Percentiles rank a stretch among this genome's conserved stretches.
phyloP scores from a whole-genome alignment of 2,888 invertebrate genomes.

The Drosophila aldrichi region DNA sequence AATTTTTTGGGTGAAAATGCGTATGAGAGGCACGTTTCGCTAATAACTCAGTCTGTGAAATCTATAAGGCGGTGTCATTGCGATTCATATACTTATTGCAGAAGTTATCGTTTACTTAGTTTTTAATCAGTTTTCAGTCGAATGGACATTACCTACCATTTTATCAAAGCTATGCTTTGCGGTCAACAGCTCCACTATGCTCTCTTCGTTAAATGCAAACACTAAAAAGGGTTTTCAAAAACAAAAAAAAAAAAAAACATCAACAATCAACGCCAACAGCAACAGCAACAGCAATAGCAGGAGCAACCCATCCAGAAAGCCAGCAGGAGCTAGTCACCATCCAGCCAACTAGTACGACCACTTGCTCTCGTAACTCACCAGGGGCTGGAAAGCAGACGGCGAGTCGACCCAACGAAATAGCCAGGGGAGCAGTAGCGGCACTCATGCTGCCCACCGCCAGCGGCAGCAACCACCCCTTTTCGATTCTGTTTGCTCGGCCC shows the following conservation, averaged over 20 bases:
- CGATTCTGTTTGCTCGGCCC: conserved; percentile 67
- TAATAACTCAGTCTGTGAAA: neutral
- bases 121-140: neutral
- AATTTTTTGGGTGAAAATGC: too few relatives aligned
- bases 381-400: conserved; percentile 16
- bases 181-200: conserved; percentile 4
- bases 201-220: conserved; percentile 78
- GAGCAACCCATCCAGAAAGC: conserved; percentile 34
- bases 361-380: conserved; percentile 26
- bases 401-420: conserved; percentile 23
- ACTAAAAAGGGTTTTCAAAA: conserved; percentile 72
- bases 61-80: neutral
- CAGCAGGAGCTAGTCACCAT: conserved; percentile 48
- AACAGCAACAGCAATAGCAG: conserved; percentile 29
- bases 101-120: neutral
- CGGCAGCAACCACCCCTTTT: conserved; percentile 70
- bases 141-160: neutral
- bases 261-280: conserved; percentile 42
- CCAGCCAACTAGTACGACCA: conserved; percentile 34
- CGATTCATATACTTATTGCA: neutral
- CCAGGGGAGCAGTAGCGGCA: conserved; percentile 23
- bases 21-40: too few relatives aligned
- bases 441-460: conserved; percentile 32
- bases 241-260: conserved; percentile 13
- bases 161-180: neutral